Evolutionary conservation across 2,113 vertebrate species (phyloP), one percentile per base, ranked within the genome.

Genomic region (Lagopus leucura): DNA sequence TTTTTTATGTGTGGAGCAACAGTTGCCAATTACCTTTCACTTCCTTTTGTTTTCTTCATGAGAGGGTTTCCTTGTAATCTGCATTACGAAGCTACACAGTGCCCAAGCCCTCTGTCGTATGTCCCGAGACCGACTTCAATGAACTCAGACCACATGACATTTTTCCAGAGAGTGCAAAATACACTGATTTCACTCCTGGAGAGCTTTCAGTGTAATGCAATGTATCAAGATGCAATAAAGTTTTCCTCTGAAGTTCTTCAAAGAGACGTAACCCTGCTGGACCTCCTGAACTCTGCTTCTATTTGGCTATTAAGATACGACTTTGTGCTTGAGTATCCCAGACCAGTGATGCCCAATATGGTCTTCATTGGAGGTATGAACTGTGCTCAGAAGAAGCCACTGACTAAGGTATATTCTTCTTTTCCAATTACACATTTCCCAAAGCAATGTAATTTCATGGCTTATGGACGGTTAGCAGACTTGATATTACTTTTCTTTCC

Each of bases 301-400:
- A 10, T 99, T 60, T 98, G 98, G 98, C 90, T 99, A 60, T 58
- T 98, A 70, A 98, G 98, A 88, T 97, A 94, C 1, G 98, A 99
- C 94, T 98, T 98, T 67, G 98, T 96, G 1, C 84, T 99, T 6
- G 98, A 99, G 50, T 97, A 97, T 1, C 98, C 98, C 13, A 97
- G 98, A 30, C 98, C 98, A 0, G 86, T 98, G 45, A 98, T 99
- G 98, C 99, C 99, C 42, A 99, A 98, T 77, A 96, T 98, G 86
- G 74, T 98, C 32, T 97, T 98, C 38, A 74, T 99, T 6, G 99
- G 98, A 40, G 99, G 99, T 20, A 97, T 97, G 64, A 97, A 82
- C 83, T 98, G 97, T 64, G 94, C 86, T 34, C 32, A 90, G 93
- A 54, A 3, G 27, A 91, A 91, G 32, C 57, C 40, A 0, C 60